Conservation (phyloP, 2,888 invertebrate genomes). For the Steinernema hermaphroditum region DNA sequence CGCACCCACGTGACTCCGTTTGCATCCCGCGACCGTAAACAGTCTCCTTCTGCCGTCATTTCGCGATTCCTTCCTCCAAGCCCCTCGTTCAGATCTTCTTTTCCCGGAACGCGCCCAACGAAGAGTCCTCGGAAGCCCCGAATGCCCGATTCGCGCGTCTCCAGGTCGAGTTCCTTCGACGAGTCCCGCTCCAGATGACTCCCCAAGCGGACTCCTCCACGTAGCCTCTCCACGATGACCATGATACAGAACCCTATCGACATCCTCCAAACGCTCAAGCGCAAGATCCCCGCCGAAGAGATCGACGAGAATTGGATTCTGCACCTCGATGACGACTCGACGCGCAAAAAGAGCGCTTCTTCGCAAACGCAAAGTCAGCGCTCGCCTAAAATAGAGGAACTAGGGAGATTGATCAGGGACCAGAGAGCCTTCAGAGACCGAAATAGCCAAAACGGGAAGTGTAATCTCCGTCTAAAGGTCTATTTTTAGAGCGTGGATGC, state of each 20-base stretch:
- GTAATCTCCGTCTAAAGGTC: too few relatives aligned
- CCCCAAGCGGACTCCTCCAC: neutral
- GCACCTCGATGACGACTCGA: conserved; percentile 10
- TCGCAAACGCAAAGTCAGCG: conserved; percentile 10
- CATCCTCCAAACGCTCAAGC: conserved; percentile 13
- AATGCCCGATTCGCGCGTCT: neutral
- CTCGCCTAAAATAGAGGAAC: too few relatives aligned
- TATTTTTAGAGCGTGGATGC: neutral
- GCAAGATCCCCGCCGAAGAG: conserved; percentile 20
- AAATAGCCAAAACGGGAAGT: too few relatives aligned
- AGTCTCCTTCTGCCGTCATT: neutral
- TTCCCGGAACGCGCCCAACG: neutral
- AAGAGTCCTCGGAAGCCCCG: neutral
- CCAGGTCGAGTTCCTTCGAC: conserved; percentile 5
- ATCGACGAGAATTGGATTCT: conserved; percentile 26
- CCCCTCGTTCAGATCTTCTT: neutral
- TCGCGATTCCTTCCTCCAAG: neutral
- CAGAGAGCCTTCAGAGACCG: too few relatives aligned
- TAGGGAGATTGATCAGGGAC: too few relatives aligned
- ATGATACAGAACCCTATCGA: conserved; percentile 24
- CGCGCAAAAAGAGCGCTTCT: conserved; percentile 12
- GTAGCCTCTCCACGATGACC: conserved; percentile 24
- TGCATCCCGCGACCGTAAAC: too few relatives aligned
- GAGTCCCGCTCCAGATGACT: conserved; percentile 26
- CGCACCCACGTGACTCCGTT: neutral